These are phyloP conservation scores for Panulirus ornatus DNA, from an alignment of 1,140 invertebrate species.

Conservation along the genomic window DNA sequence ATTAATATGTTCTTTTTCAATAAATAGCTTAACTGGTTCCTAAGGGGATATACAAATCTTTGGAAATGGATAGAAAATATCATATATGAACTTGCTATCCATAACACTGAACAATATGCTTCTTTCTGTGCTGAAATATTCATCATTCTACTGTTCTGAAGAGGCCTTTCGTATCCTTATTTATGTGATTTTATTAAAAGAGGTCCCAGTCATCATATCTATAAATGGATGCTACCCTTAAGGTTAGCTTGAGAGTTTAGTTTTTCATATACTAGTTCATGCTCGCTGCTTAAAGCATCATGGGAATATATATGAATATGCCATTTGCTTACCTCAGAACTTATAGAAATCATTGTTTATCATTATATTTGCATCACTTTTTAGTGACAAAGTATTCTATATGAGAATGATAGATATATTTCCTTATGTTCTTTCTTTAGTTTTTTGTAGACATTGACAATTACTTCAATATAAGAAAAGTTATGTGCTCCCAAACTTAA, in stretches of 20 bases:
- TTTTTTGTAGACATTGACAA: not conserved
- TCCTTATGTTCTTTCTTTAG: no score
- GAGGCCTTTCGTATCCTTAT: not conserved
- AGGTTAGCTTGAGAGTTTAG: not conserved
- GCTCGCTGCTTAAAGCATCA: not conserved
- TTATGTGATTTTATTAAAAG: not conserved
- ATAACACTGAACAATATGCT: not conserved
- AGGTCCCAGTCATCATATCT: not conserved
- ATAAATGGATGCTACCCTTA: not conserved
- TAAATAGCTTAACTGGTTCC: not conserved
- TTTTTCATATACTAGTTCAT: no score
- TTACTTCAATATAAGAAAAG: not conserved
- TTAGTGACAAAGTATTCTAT: not conserved
- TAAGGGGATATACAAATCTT: not conserved
- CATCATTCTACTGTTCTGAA: not conserved
- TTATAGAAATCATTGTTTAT: not conserved
- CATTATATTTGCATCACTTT: not conserved
- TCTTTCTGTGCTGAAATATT: not conserved
- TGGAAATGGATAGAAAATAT: not conserved
- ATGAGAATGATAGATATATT: not conserved
- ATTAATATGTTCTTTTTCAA: not conserved
- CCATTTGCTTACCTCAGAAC: conserved; percentile 8
- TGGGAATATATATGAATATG: not conserved
- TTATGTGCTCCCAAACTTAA: not conserved
- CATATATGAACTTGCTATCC: not conserved